A percentile compares a stretch with the other conserved stretches of the same genome.
phyloP scores from a whole-genome alignment of 92 coral and sea anemone genomes.

The Porites evermanni region DNA sequence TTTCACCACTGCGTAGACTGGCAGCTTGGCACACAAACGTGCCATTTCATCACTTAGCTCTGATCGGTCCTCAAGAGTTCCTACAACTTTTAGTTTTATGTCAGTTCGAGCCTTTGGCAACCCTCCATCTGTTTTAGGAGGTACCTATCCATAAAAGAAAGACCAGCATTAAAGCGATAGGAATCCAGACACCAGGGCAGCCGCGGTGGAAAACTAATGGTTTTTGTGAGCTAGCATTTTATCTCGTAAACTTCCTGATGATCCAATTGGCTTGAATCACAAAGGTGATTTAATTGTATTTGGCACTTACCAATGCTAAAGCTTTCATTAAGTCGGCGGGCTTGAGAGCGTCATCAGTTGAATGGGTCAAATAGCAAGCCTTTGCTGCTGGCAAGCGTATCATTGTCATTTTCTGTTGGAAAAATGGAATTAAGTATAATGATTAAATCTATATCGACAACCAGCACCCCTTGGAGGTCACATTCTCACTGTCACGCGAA shows the following conservation, averaged over 20 bases:
- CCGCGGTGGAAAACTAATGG: too few species aligned
- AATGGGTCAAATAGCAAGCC: background rate
- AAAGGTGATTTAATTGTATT: too few species aligned
- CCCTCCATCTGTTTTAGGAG: background rate
- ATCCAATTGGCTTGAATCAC: background rate
- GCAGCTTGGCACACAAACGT: conserved; percentile 5
- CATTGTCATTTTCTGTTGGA: background rate
- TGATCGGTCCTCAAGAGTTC: background rate
- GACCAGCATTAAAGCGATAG: too few species aligned
- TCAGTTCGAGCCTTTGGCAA: background rate
- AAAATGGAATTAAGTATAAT: background rate
- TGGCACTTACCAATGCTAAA: background rate
- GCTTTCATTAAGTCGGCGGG: background rate
- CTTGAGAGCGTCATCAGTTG: background rate
- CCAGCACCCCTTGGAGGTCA: too few species aligned
- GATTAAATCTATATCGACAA: too few species aligned
- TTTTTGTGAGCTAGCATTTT: too few species aligned
- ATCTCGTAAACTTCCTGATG: background rate
- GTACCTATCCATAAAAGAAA: background rate
- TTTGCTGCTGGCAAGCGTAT: background rate
- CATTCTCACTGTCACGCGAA: too few species aligned
- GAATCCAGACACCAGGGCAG: too few species aligned
- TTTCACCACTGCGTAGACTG: background rate
- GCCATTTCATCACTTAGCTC: background rate
- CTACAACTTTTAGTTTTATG: background rate